A percentile compares a stretch with the other conserved stretches of the same genome.
Conservation (phyloP, 2,113 vertebrate genomes). For the Indicator indicator region DNA sequence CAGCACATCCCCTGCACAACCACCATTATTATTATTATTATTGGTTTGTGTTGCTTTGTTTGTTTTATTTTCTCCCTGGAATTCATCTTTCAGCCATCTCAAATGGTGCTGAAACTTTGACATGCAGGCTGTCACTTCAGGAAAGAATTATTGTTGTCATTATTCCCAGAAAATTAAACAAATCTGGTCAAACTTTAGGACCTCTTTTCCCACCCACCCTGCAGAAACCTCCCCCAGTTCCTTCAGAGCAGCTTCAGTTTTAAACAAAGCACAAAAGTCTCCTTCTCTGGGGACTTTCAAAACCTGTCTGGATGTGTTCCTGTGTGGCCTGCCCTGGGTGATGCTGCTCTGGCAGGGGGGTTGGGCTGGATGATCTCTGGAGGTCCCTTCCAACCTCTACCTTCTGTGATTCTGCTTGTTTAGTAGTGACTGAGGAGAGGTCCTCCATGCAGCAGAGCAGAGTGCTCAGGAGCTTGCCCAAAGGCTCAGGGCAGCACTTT, state of each 20-base stretch:
- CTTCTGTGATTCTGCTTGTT: too few relatives aligned
- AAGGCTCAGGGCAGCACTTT: not conserved
- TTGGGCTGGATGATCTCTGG: too few relatives aligned
- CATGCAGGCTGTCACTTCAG: conserved; percentile 10
- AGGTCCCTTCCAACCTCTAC: too few relatives aligned
- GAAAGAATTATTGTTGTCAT: conserved; percentile 49
- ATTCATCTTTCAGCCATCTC: conserved; percentile 52
- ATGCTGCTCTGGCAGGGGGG: too few relatives aligned
- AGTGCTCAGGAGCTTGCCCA: not conserved
- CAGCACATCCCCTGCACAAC: conserved; percentile 42
- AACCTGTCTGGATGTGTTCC: too few relatives aligned
- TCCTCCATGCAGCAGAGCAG: too few relatives aligned
- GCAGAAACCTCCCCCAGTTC: not conserved
- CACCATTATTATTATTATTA: not conserved
- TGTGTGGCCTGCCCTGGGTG: too few relatives aligned
- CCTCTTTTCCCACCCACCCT: not conserved
- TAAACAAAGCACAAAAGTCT: not conserved
- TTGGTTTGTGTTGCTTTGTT: too few relatives aligned
- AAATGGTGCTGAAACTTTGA: conserved; percentile 58
- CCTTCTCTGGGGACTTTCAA: too few relatives aligned
- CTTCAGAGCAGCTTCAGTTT: not conserved
- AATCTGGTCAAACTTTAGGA: not conserved
- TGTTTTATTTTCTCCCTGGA: conserved; percentile 3
- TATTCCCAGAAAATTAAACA: conserved; percentile 46
- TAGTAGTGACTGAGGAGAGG: accelerated